Evolutionary conservation across 2,888 invertebrate genomes (phyloP), one percentile per base, ranked within the genome.

Genomic region (Vanessa cardui): DNA sequence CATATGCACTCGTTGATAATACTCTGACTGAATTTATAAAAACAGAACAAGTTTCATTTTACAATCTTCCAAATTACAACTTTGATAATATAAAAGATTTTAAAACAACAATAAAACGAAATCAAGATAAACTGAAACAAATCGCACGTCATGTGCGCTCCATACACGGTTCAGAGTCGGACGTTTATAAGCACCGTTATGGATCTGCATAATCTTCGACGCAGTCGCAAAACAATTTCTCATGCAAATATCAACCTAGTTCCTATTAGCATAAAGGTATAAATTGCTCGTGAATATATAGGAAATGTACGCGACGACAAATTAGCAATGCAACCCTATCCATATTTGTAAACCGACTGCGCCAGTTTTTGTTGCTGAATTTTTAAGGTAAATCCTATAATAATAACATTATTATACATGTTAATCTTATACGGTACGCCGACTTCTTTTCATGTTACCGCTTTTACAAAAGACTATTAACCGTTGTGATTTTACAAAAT

Each of bases 51-150:
- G 52, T 52, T 31, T 3, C n/a, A 54, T 15, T 31, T 31, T 31
- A 54, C 31, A 54, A 54, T 54, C 52, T 31, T 26, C 52, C 31
- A 54, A 54, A 16, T 54, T 21, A 52, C 52, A 54, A n/a, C 52
- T 15, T 54, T 54, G 26, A 54, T 54, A 54, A 54, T 16, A 62
- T 62, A 62, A 62, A 62, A 39, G 50, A 52, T 54, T 54, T 56
- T 65, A 69, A 69, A 65, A 70, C 65, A 63, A 72, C 69, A 70
- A 69, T 69, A 72, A 72, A 69, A 72, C 65, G 52, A 65, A 63
- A 68, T 70, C 63, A 68, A 71, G 84, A 88, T 86, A 87, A 86
- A 85, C 84, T 85, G 85, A 85, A 86, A 88, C 89, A 88, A 89
- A 90, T 89, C 85, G 85, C 81, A 79, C 81, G 84, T 87, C 88